Evolutionary conservation across 37 sponge, comb jelly and placozoan genomes (phyloP), one percentile per base, ranked within the genome.

Genomic region (Aphrocallistes beatrix): DNA sequence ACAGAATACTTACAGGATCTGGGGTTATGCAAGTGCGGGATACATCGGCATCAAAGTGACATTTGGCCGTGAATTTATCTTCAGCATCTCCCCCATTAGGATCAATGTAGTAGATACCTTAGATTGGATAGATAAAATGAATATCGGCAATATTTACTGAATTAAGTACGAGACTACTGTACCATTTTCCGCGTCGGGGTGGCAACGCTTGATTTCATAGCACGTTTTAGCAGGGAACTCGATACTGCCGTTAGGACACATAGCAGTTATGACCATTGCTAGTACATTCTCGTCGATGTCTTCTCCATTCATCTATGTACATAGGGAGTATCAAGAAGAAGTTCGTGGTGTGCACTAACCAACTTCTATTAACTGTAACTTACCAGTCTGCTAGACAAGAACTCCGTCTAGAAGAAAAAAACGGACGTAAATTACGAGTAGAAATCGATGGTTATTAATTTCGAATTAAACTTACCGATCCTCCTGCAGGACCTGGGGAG

Each of bases 141-240:
- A 47, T 47, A 47, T 47, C 17, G 17, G 49, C 75, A 60, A 19
- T 13, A 28, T 60, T 6, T 60, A n/a, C n/a, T n/a, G n/a, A 60
- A 21, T 60, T 3, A 3, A 32, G 10, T 3, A 6, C 10, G 21
- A 60, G 10, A 32, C 8, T 3, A 60, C 10, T 3, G 10, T 60
- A 60, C 75, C 75, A 13, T 21, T 32, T 19, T 3, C 21, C 8
- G 34, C n/a, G 75, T 60, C 21, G 3, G 75, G 75, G n/a, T 60
- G 34, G n/a, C 75, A 60, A 3, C 21, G 8, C n/a, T 60, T 60
- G 3, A 60, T 3, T 8, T 60, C 75, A 13, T 30, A 60, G n/a
- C 75, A 60, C 3, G 75, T 60, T 30, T 28, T 60, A 60, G 75
- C 75, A 28, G 75, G 75, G 34, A 60, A 60, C n/a, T 60, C 75